Base-by-base conservation (phyloP, 2,888 invertebrate genomes). In the Aromia moschata region DNA sequence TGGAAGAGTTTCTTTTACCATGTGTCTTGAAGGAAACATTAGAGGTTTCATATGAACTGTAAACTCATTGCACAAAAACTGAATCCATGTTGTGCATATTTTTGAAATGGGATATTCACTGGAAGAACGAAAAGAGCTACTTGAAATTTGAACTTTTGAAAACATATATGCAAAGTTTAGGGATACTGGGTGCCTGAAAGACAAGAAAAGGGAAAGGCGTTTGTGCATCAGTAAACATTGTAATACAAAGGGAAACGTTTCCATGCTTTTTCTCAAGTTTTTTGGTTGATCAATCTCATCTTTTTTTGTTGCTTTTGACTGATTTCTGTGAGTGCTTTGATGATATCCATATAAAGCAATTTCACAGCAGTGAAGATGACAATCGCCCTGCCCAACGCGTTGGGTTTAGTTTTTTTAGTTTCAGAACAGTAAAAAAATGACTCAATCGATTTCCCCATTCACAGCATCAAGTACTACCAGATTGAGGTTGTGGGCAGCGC, bases 1-100 rank as follows among this genome's bases (percentile, higher is more conserved):
- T 25, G 3, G 7, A 7, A 25, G 68, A 66, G 25, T 25, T 25
- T 25, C 25, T 25, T 25, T 25, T 5, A 25, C 7, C 3, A 25
- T 25, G 7, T 25, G 25, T 25, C 25, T 25, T 7, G 25, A 25
- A 25, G 25, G 25, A 25, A 25, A 25, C 25, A 25, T 25, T 7
- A 25, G 7, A 3, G 25, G 25, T 7, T 25, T 25, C 7, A 25
- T 5, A 25, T 25, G 25, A 5, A 25, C 3, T 5, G 25, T 25
- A 25, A 25, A 25, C 7, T 25, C 25, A 25, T 25, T 25, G 7
- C 7, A 25, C 25, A 25, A 5, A 7, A 25, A 25, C 7, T 25
- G 25, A 7, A 25, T 25, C 25, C 3, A 25, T 25, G 25, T 25
- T 7, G 25, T 25, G 4, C 25, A 25, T 25, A 25, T 25, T 25